Percentiles rank a stretch among this genome's conserved stretches.
These are phyloP conservation scores for Pyrgilauda ruficollis DNA, from an alignment of 2,113 vertebrate species.

Conservation along the genomic window DNA sequence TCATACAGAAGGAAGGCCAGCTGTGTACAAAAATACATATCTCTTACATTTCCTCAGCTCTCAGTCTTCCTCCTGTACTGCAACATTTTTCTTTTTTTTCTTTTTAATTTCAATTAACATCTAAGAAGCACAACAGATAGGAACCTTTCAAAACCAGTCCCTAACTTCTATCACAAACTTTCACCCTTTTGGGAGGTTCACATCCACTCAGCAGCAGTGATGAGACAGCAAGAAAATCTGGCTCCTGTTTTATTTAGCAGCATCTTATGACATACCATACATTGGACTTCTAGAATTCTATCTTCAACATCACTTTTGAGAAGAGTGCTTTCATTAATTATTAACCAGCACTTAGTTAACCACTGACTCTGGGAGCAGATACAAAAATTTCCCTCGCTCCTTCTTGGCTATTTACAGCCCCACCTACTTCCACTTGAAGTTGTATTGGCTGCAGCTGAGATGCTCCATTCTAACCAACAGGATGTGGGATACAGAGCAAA, in stretches of 20 bases:
- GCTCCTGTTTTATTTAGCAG: not conserved
- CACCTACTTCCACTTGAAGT: not conserved
- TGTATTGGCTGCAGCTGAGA: not conserved
- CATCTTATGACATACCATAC: not conserved
- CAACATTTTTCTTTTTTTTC: not conserved
- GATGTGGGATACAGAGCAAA: not conserved
- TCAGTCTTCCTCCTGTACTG: not conserved
- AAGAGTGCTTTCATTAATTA: not conserved
- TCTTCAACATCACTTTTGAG: not conserved
- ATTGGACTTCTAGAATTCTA: not conserved
- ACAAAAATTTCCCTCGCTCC: not conserved
- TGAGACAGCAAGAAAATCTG: not conserved
- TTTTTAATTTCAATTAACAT: not conserved
- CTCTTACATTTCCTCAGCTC: not conserved
- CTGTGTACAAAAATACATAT: not conserved
- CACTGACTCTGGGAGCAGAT: not conserved
- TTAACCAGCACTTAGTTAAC: not conserved
- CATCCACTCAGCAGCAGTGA: not conserved
- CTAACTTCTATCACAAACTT: not conserved
- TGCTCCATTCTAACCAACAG: accelerated
- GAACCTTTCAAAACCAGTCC: not conserved
- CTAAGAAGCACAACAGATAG: not conserved
- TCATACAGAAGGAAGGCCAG: not conserved
- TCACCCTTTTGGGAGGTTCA: not conserved
- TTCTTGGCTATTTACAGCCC: not conserved